Base-by-base conservation (phyloP, 1,140 invertebrate species). In the Brachionus paranguensis region DNA sequence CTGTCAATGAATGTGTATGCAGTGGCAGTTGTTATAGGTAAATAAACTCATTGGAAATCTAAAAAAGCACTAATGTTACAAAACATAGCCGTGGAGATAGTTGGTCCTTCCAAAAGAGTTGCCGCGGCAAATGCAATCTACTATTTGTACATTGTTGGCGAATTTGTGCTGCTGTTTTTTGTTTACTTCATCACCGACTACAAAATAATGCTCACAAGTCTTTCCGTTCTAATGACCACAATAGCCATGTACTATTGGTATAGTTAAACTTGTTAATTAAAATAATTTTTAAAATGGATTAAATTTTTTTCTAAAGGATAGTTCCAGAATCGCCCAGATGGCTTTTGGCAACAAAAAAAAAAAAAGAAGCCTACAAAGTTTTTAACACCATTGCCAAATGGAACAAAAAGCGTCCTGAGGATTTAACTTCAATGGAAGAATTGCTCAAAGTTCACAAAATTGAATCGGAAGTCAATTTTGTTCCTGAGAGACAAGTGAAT, bases 311-410 rank as follows among this genome's bases (percentile, higher is more conserved):
- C 7, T 17, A 55, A 24, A 55, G 53, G 53, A 20, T 81, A 10
- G 78, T 81, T 24, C 78, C 78, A 3, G 78, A 81, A n/a, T 81
- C 78, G n/a, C 78, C 78, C 37, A 41, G 78, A n/a, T 81, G 78
- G 78, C 43, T 81, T 11, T 60, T 81, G 53, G 43, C 60, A 11
- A 60, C 53, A 60, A 20, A 45, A 41, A 37, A 33, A 81, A 45
- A 60, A 43, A 17, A 81, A 17, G n/a, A 81, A 81, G 78, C 78
- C n/a, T 68, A 41, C 24, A 29, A 17, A 37, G 29, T 81, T 10
- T 68, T 81, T 10, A 60, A 81, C 7, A 60, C 37, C 8, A 81
- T 81, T 29, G 78, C 78, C 29, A 41, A 45, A 64, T 81, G 50
- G 50, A 81, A 81, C 53, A 81, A 81, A 68, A 60, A 60, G n/a